Conservation (phyloP, 1,140 invertebrate genomes). For the Lepeophtheirus salmonis region DNA sequence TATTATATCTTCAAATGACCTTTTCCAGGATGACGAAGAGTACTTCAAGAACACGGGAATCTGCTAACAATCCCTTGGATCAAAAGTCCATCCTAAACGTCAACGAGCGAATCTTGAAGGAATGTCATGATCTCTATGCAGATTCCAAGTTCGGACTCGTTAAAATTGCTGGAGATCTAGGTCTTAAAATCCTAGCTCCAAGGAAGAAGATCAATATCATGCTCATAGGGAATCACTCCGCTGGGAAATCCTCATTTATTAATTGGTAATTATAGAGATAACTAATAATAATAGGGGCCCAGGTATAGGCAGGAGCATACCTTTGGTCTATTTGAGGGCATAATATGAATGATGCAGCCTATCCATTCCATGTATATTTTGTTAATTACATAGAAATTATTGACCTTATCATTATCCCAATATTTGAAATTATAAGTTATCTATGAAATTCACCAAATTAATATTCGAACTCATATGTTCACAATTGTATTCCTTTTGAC, state of each 20-base stretch:
- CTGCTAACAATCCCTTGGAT: conserved; percentile 31
- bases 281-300: too few relatives aligned
- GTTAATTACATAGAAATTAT: not conserved
- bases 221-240: conserved; percentile 42
- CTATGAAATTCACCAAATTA: too few relatives aligned
- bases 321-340: too few relatives aligned
- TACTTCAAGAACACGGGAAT: not conserved
- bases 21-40: not conserved
- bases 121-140: conserved; percentile 16
- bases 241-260: conserved; percentile 43
- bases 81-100: conserved; percentile 29
- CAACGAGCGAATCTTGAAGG: conserved; percentile 37
- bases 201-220: conserved; percentile 40
- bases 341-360: too few relatives aligned
- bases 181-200: conserved; percentile 33
- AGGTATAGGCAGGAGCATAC: too few relatives aligned
- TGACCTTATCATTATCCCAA: not conserved
- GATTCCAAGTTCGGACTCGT: conserved; percentile 10
- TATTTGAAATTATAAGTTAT: too few relatives aligned
- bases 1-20: too few relatives aligned
- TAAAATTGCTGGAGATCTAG: conserved; percentile 32
- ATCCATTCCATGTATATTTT: not conserved
- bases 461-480: too few relatives aligned
- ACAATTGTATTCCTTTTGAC: too few relatives aligned
- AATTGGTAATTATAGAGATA: conserved; percentile 40